Base-by-base conservation (phyloP, 2,113 vertebrate species). In the Elephantulus edwardii region DNA sequence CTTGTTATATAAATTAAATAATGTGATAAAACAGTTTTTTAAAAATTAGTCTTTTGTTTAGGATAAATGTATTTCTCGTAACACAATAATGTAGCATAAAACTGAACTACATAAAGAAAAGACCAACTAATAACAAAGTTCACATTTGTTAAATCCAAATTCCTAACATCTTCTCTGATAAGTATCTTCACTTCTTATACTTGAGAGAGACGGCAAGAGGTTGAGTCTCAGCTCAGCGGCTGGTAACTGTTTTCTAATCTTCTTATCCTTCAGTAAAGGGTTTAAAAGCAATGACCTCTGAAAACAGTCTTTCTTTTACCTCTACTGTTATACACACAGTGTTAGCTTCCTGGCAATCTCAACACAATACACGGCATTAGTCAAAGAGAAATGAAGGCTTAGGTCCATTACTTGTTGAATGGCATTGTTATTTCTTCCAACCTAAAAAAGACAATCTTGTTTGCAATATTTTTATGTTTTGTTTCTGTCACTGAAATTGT, bases 361-460 rank as follows among this genome's bases (percentile, higher is more conserved):
- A 64, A 9, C 16, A n/a, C 5, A 44, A 58, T 6, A 16, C 8
- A 9, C 46, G 26, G 38, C 46, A 85, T 84, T 71, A 78, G 85
- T 76, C 13, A 76, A 54, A 89, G 89, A n/a, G 22, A 89, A 71
- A 76, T 54, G 42, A 75, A 20, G 16, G 46, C 75, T 85, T 74
- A 79, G 20, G 75, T 35, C 56, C 11, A 20, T 71, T 83, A 72
- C 48, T 66, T 48, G 77, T 14, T 81, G 40, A 85, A 91, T 11
- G 52, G 54, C 88, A 3, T 64, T 71, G 10, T 19, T 85, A 20
- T 22, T 70, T 33, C 40, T 93, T 91, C 52, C 90, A 83, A 71
- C 4, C 20, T 38, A 42, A 58, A 83, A 58, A 84, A 17, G 60
- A 7, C 26, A 42, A 77, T 33, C 8, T 71, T 11, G 20, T 64